Evolutionary conservation across 2,888 invertebrate genomes (phyloP), one percentile per base, ranked within the genome.

Genomic region (Fragum sueziense): DNA sequence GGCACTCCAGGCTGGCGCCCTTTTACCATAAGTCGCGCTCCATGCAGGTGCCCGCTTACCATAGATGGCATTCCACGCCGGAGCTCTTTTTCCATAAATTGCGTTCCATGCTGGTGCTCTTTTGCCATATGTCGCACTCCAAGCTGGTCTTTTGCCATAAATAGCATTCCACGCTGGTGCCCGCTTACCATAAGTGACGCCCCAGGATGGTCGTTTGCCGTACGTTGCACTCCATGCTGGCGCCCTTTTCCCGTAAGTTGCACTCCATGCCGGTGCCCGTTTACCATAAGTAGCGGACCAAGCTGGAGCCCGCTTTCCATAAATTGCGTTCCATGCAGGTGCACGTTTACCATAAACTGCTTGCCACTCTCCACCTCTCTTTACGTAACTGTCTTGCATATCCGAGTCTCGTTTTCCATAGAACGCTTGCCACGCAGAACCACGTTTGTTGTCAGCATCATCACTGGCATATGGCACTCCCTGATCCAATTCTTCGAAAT

Each of bases 321-420:
- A 80, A 1, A 52, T 67, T 0, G 77, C 77, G n/a, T 52, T 47
- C 80, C 76, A 80, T 9, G 70, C 72, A 17, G 76, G 62, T 34
- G 67, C 69, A 4, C 79, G 51, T 69, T 80, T 80, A 6, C 77
- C 80, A 27, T 80, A 72, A 0, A 47, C 61, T 14, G 70, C 80
- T 6, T 29, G 11, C 80, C 80, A 81, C 7, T 51, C 75, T 1
- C 70, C 70, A 17, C 62, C 52, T 9, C 81, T 76, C 37, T 81
- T 81, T 37, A 74, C 81, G 31, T 81, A 81, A 17, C 29, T 34
- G 20, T 51, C 75, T 4, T 52, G 17, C 81, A 77, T 75, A 0
- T 51, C 79, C 0, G 77, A 75, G 1, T 62, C 57, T 6, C 81
- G 74, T 69, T 81, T 81, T 2, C 80, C 80, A 33, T 81, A 81